Percentiles rank a stretch among this genome's conserved stretches.
These are phyloP conservation scores for Seira musarum DNA, from an alignment of 2,888 invertebrate genomes.

Conservation along the genomic window DNA sequence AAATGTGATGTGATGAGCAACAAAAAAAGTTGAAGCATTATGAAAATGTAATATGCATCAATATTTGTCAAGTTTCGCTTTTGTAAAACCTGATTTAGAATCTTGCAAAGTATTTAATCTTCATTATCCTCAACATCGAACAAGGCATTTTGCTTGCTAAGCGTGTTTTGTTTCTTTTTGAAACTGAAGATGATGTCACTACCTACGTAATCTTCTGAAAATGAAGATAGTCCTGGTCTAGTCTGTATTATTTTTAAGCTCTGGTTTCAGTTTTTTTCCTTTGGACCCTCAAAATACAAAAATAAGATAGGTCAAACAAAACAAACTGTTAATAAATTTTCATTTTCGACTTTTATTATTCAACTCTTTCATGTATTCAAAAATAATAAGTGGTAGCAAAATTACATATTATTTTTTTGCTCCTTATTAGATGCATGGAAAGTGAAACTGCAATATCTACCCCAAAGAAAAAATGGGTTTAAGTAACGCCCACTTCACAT, in stretches of 20 bases:
- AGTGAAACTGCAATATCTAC: not conserved
- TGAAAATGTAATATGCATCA: not conserved
- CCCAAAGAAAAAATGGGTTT: not conserved
- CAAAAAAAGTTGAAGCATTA: not conserved
- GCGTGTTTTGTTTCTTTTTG: no score
- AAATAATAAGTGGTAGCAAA: not conserved
- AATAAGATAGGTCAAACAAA: slow-evolving; percentile 4
- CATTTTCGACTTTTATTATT: slow-evolving; percentile 53
- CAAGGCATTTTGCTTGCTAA: not conserved
- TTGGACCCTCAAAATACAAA: slow-evolving; percentile 21
- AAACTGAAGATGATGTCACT: not conserved
- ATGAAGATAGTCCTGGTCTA: no score
- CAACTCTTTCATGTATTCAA: slow-evolving; percentile 16
- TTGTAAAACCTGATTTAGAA: not conserved
- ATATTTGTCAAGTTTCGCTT: not conserved
- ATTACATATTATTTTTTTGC: slow-evolving; percentile 13
- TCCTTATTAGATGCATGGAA: slow-evolving; percentile 9
- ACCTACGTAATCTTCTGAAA: not conserved
- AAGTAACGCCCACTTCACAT: slow-evolving; percentile 37
- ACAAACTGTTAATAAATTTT: slow-evolving; percentile 53
- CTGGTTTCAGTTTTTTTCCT: not conserved
- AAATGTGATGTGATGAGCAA: no score
- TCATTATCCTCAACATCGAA: not conserved
- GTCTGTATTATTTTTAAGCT: not conserved
- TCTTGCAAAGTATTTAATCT: not conserved